These are phyloP conservation scores for Rana temporaria DNA, from an alignment of 2,113 vertebrate species.

Conservation along the genomic window DNA sequence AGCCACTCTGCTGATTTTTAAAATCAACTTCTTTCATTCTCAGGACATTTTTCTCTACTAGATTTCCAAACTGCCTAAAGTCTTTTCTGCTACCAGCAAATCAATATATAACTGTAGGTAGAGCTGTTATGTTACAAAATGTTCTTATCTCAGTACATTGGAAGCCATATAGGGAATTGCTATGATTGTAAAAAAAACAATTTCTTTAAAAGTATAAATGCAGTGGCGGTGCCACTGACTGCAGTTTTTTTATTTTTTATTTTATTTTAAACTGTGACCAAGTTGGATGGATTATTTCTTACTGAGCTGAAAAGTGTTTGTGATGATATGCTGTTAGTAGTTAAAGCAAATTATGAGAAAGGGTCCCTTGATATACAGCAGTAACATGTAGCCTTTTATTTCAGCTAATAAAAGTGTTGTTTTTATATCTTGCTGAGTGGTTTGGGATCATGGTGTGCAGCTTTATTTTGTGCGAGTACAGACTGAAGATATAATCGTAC, in stretches of 20 bases:
- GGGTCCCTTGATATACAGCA: background rate
- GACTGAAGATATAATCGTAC: no score
- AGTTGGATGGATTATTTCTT: conserved; percentile 20
- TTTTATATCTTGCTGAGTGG: background rate
- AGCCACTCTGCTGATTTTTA: background rate
- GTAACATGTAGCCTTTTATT: background rate
- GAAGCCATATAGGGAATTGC: conserved; percentile 7
- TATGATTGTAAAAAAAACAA: background rate
- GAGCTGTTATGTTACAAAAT: no score
- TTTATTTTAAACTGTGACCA: conserved; percentile 9
- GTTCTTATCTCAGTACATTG: background rate
- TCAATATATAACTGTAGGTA: background rate
- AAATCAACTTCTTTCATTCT: background rate
- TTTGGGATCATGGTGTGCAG: background rate
- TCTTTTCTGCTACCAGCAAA: background rate
- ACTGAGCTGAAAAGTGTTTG: background rate
- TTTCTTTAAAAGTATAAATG: background rate
- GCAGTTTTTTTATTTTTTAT: no score
- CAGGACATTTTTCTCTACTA: conserved; percentile 2
- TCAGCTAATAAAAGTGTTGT: background rate
- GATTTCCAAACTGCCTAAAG: background rate
- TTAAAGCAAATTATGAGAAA: background rate
- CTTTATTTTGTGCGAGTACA: background rate
- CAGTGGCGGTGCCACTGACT: conserved; percentile 6
- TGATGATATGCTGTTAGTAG: background rate